Percentiles rank a stretch among this genome's conserved stretches.
Conservation (phyloP, 2,888 invertebrate genomes). For the Dinocampus coccinellae region DNA sequence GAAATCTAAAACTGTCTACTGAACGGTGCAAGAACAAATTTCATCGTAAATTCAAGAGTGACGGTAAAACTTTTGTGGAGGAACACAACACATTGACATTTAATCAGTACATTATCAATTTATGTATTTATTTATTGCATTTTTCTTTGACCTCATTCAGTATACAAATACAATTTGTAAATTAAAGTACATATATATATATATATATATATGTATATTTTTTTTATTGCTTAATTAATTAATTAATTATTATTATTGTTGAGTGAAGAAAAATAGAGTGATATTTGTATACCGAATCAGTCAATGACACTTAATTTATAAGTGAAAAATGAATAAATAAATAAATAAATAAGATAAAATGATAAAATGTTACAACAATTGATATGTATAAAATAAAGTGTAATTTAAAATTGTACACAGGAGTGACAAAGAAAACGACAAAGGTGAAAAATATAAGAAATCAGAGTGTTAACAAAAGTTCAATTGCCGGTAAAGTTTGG, state of each 20-base stretch:
- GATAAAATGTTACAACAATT: not conserved
- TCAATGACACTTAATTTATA: not conserved
- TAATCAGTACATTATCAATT: constrained; percentile 8
- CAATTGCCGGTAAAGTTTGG: constrained; percentile 60
- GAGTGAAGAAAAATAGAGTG: too few species aligned
- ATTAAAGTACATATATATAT: too few species aligned
- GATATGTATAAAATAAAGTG: not conserved
- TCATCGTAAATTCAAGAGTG: constrained; percentile 55
- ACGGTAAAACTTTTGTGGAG: constrained; percentile 47
- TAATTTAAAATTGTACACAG: constrained; percentile 15
- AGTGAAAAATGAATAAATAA: not conserved
- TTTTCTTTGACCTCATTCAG: not conserved
- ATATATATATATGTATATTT: not conserved
- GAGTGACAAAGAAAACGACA: constrained; percentile 51
- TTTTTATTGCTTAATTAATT: not conserved
- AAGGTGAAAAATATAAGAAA: constrained; percentile 50
- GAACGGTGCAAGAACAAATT: constrained; percentile 57
- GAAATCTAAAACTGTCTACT: constrained; percentile 53
- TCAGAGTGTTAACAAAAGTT: constrained; percentile 37
- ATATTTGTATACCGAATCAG: not conserved
- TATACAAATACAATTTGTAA: not conserved
- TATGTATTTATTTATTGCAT: constrained; percentile 6
- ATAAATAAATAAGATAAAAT: not conserved
- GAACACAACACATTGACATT: too few species aligned
- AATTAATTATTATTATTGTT: too few species aligned